Percentiles rank a stretch among this genome's conserved stretches.
Evolutionary conservation across 2,888 invertebrate genomes (phyloP).

Genomic region (Parthenolecanium corni): DNA sequence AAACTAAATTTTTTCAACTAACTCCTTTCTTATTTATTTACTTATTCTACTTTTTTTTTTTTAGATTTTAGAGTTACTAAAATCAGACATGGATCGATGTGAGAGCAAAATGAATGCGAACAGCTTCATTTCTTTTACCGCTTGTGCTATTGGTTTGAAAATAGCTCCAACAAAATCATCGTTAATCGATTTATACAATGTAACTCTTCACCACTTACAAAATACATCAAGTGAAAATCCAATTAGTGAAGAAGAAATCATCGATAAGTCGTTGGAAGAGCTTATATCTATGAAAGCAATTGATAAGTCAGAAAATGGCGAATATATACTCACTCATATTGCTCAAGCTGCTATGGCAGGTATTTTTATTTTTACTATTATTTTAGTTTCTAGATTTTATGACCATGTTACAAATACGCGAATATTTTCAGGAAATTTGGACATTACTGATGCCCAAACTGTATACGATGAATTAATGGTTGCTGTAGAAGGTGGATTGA

Average conservation of each 20-base stretch:
- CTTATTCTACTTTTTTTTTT: too few relatives aligned
- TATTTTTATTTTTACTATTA: background rate
- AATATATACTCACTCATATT: conserved; percentile 38
- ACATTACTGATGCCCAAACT: conserved; percentile 54
- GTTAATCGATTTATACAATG: background rate
- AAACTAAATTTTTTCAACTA: conserved; percentile 1
- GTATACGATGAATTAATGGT: conserved; percentile 61
- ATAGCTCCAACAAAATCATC: conserved; percentile 44
- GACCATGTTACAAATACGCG: background rate
- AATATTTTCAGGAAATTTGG: conserved; percentile 55
- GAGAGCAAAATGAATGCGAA: conserved; percentile 48
- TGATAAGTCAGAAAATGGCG: conserved; percentile 19
- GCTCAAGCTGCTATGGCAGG: conserved; percentile 65
- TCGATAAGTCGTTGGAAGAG: conserved; percentile 40
- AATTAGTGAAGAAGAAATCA: conserved; percentile 35
- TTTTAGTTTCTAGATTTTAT: background rate
- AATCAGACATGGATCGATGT: conserved; percentile 56
- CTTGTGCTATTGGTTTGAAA: conserved; percentile 56
- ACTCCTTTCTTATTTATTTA: too few relatives aligned
- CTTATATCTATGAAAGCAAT: conserved; percentile 31
- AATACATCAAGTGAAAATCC: background rate
- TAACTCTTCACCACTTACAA: conserved; percentile 9
- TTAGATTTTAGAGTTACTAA: conserved; percentile 47
- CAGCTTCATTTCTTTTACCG: conserved; percentile 46
- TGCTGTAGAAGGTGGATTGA: conserved; percentile 58